phyloP scores from a whole-genome alignment of 1,140 invertebrate species.

The Drosophila pallidifrons region DNA sequence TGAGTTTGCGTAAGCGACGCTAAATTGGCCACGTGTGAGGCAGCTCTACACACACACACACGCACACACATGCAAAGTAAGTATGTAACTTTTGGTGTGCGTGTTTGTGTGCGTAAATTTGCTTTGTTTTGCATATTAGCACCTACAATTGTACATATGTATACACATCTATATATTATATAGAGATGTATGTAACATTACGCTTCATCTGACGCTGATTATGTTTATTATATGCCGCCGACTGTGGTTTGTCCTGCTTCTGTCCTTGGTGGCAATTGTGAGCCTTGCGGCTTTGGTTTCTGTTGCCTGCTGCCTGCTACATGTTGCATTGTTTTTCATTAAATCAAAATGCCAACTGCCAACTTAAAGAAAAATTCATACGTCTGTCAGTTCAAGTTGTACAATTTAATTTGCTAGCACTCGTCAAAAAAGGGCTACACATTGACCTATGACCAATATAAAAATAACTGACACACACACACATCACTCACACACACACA shows the following conservation, averaged over 20 bases:
- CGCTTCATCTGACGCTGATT: conserved; percentile 31
- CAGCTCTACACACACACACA: neutral
- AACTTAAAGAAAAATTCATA: conserved; percentile 9
- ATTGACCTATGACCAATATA: conserved; percentile 28
- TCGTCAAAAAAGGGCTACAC: neutral
- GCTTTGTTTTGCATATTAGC: conserved; percentile 27
- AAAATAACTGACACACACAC: conserved; percentile 21
- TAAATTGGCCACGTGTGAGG: conserved; percentile 33
- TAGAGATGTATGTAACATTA: conserved; percentile 7
- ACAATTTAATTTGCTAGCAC: conserved; percentile 4
- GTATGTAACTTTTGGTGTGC: neutral
- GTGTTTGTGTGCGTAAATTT: conserved; percentile 8
- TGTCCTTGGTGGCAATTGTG: conserved; percentile 21
- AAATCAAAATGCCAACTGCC: neutral
- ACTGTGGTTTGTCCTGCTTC: conserved; percentile 1
- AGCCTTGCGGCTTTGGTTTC: conserved; percentile 17
- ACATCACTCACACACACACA: neutral
- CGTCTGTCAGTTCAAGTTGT: neutral
- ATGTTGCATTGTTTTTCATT: conserved; percentile 19
- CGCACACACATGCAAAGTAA: neutral
- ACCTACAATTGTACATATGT: conserved; percentile 19
- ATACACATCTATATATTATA: neutral
- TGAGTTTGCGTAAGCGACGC: conserved; percentile 57
- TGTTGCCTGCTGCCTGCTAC: neutral
- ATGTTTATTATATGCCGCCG: conserved; percentile 26